Evolutionary conservation across 1,140 invertebrate genomes (phyloP).

Genomic region (Leptinotarsa texana): DNA sequence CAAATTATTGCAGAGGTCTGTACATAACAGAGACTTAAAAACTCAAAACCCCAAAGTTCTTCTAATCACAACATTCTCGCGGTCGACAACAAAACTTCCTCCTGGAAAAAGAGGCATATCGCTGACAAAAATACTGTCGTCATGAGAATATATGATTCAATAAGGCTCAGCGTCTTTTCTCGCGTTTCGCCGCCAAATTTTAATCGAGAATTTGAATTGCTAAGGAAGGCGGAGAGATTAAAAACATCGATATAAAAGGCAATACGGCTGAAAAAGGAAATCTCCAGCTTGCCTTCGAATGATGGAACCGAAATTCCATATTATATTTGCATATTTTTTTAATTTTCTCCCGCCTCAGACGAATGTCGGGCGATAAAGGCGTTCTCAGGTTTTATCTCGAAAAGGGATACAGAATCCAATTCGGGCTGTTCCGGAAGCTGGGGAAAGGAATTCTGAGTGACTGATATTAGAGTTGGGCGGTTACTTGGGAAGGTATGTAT

Average conservation of each 20-base stretch:
- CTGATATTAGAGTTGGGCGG: too few relatives aligned
- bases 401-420: background rate
- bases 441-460: background rate
- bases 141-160: conserved; percentile 1
- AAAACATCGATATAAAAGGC: conserved; percentile 19
- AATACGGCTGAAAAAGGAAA: conserved; percentile 13
- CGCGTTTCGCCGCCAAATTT: background rate
- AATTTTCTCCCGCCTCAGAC: background rate
- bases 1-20: too few relatives aligned
- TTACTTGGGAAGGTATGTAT: too few relatives aligned
- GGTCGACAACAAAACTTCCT: too few relatives aligned
- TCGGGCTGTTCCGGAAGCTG: background rate
- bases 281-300: background rate
- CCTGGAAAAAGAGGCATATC: too few relatives aligned
- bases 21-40: too few relatives aligned
- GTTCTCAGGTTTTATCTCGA: background rate
- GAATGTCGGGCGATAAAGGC: background rate
- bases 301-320: conserved; percentile 19
- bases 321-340: conserved; percentile 23
- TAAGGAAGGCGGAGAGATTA: conserved; percentile 10
- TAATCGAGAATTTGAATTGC: conserved; percentile 13
- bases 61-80: too few relatives aligned
- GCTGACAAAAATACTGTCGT: too few relatives aligned
- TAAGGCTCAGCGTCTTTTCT: background rate
- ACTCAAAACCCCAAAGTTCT: too few relatives aligned